phyloP scores from a whole-genome alignment of 1,140 invertebrate genomes.

The Linepithema humile region DNA sequence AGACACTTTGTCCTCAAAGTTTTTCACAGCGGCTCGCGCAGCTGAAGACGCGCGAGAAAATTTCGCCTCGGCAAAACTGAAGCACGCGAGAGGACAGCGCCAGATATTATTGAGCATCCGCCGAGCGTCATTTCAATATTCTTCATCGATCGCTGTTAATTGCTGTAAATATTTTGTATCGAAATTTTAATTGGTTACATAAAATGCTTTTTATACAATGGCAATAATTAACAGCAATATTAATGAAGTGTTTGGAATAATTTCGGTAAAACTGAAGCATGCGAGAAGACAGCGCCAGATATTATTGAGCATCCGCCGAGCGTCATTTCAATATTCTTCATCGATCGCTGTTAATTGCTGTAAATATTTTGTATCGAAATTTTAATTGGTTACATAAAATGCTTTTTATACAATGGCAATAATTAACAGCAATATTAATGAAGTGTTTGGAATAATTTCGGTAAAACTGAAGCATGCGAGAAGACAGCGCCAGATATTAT shows the following conservation, averaged over 20 bases:
- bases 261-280: background rate
- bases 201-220: too few relatives aligned
- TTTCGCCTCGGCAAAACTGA: background rate
- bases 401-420: too few relatives aligned
- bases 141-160: background rate
- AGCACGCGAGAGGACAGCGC: background rate
- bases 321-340: background rate
- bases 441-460: too few relatives aligned
- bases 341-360: background rate
- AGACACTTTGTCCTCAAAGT: slow-evolving; percentile 45
- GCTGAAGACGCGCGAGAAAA: background rate
- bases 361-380: too few relatives aligned
- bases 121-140: too few relatives aligned
- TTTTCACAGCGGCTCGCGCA: slow-evolving; percentile 28
- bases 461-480: background rate
- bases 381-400: too few relatives aligned
- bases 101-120: background rate
- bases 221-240: too few relatives aligned
- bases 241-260: too few relatives aligned
- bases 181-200: too few relatives aligned
- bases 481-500: background rate
- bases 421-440: too few relatives aligned
- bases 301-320: background rate
- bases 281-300: background rate
- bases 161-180: too few relatives aligned